Evolutionary conservation across 1,140 invertebrate genomes (phyloP), one percentile per base, ranked within the genome.

Genomic region (Drosophila sturtevanti): DNA sequence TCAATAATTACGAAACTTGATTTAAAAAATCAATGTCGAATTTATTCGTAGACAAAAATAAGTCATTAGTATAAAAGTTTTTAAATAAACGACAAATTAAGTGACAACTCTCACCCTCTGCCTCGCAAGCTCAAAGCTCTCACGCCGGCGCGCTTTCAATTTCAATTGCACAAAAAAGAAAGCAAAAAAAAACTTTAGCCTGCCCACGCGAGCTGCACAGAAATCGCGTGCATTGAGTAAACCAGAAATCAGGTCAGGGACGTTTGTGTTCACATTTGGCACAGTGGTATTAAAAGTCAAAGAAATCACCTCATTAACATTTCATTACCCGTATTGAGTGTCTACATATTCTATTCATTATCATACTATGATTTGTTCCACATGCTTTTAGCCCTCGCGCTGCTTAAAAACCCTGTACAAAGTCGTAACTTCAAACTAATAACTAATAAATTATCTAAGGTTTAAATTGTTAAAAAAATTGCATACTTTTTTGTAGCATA

Each of bases 231-330:
- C 79, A 87, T 9, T 18, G 10, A 35, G 34, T 10, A 35, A 77
- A 71, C 71, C 63, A 54, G 54, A 89, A 91, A 89, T 63, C 76
- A 91, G 90, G 90, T 91, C 90, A 91, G 76, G 90, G 90, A 74
- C 90, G 87, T 82, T 90, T 81, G 76, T 9, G 81, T 87, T 91
- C 84, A 74, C 79, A 73, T 77, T 82, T 16, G 41, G 27, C 74
- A 63, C 81, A 38, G 52, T 35, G 59, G 59, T 44, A 38, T 12
- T 21, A 41, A 38, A n/a, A 59, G 41, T 18, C 27, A 52, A 31
- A 1, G 5, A 31, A 31, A 31, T 31, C 7, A 31, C 27, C 27
- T 31, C 1, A 31, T 31, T 31, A 24, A 24, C 22, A 24, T 24
- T 24, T 24, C 22, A 24, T n/a, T n/a, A n/a, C n/a, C n/a, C n/a